A percentile compares a stretch with the other conserved stretches of the same genome.
phyloP scores from a whole-genome alignment of 2,113 vertebrate species.

The Cairina moschata region DNA sequence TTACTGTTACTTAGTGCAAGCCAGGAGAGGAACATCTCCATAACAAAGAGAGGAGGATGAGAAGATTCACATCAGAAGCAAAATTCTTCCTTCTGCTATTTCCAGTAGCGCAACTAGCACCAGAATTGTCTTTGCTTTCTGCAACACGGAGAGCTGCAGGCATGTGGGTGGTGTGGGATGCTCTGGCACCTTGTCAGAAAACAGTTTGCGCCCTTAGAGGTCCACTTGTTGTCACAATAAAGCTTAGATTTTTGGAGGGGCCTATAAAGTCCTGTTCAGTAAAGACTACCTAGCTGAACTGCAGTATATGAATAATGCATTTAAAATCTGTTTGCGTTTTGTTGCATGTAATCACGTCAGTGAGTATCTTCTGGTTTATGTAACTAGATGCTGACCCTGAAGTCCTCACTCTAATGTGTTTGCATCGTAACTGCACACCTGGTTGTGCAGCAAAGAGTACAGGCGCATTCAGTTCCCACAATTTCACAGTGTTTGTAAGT shows the following conservation, averaged over 20 bases:
- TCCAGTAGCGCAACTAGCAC: background rate
- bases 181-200: background rate
- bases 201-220: background rate
- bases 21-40: background rate
- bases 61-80: background rate
- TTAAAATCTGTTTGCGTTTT: background rate
- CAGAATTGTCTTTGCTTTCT: background rate
- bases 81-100: background rate
- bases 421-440: accelerated
- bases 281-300: background rate
- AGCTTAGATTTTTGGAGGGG: background rate
- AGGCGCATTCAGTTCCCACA: background rate
- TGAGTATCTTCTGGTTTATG: background rate
- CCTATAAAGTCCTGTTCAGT: background rate
- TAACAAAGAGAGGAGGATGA: background rate
- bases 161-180: background rate
- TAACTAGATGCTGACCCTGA: background rate
- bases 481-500: background rate
- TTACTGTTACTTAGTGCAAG: background rate
- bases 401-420: background rate
- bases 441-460: background rate
- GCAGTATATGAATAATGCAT: background rate
- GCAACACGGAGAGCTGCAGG: background rate
- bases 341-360: background rate
- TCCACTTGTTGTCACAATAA: background rate